Evolutionary conservation across 2,113 vertebrate species (phyloP).

Genomic region (Balaeniceps rex): DNA sequence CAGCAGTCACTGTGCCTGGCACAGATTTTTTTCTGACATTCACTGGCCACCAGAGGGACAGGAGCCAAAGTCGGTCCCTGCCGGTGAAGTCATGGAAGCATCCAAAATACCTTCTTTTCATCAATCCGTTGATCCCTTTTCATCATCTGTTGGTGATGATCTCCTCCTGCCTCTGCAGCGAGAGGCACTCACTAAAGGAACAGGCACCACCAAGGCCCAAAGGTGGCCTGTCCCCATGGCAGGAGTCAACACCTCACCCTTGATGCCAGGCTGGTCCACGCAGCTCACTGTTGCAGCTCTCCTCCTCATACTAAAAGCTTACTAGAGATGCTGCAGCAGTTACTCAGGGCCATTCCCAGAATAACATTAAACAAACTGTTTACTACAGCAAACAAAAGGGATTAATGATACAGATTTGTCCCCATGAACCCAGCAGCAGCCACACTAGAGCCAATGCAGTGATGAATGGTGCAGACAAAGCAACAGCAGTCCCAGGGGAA

Average conservation of each 20-base stretch:
- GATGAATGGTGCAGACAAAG: not conserved
- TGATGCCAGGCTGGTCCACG: not conserved
- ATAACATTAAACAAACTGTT: not conserved
- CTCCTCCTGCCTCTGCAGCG: not conserved
- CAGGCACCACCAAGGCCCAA: not conserved
- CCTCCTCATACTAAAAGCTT: not conserved
- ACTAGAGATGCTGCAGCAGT: not conserved
- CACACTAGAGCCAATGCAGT: not conserved
- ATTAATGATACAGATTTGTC: not conserved
- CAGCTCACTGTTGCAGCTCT: not conserved
- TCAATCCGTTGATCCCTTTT: not conserved
- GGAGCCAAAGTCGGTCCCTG: not conserved
- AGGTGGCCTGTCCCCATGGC: not conserved
- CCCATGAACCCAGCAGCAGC: fast-evolving
- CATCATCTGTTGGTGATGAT: not conserved
- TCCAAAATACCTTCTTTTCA: not conserved
- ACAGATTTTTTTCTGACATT: not conserved
- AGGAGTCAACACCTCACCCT: not conserved
- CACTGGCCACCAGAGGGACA: not conserved
- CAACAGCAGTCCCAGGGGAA: not conserved
- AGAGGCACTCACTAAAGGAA: not conserved
- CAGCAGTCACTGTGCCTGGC: not conserved
- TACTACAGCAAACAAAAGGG: not conserved
- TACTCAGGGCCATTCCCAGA: not conserved
- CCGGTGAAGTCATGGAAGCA: not conserved